phyloP scores from a whole-genome alignment of 2,888 invertebrate species.

The Apodemia zela region DNA sequence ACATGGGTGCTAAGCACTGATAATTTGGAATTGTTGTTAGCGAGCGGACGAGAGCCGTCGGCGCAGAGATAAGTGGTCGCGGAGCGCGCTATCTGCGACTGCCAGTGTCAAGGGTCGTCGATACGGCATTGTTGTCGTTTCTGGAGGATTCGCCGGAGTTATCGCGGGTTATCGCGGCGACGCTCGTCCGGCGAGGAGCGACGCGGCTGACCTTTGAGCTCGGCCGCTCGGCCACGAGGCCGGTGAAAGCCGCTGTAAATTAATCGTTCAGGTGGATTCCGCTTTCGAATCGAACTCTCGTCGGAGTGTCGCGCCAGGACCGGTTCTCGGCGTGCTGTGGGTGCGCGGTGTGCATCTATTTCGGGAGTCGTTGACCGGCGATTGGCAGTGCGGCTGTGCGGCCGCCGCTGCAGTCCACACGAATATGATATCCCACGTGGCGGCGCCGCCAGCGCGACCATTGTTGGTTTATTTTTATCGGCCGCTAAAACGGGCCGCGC shows the following conservation, averaged over 20 bases:
- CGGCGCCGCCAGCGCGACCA: conserved; percentile 27
- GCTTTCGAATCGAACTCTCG: conserved; percentile 74
- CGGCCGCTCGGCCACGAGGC: conserved; percentile 35
- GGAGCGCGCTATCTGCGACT: conserved; percentile 30
- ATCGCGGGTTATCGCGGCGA: conserved; percentile 35
- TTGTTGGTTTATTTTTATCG: conserved; percentile 35
- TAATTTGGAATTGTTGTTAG: neutral
- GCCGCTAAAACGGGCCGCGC: conserved; percentile 31
- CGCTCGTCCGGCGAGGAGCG: conserved; percentile 28
- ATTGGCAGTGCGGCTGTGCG: conserved; percentile 58
- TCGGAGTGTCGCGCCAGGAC: conserved; percentile 63
- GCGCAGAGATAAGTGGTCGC: conserved; percentile 24
- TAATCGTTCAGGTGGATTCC: conserved; percentile 68
- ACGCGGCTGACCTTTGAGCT: conserved; percentile 22
- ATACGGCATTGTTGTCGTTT: conserved; percentile 35
- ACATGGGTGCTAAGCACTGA: neutral
- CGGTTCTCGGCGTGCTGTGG: conserved; percentile 70
- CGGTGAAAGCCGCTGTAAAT: conserved; percentile 66
- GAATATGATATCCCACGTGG: conserved; percentile 35
- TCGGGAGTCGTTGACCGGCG: conserved; percentile 78
- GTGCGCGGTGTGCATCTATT: conserved; percentile 71
- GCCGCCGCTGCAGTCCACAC: conserved; percentile 42
- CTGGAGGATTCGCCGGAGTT: conserved; percentile 33
- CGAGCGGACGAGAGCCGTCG: conserved; percentile 19
- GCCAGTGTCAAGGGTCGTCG: conserved; percentile 39